phyloP scores from a whole-genome alignment of 1,140 invertebrate species.

The Pomacea maculata region DNA sequence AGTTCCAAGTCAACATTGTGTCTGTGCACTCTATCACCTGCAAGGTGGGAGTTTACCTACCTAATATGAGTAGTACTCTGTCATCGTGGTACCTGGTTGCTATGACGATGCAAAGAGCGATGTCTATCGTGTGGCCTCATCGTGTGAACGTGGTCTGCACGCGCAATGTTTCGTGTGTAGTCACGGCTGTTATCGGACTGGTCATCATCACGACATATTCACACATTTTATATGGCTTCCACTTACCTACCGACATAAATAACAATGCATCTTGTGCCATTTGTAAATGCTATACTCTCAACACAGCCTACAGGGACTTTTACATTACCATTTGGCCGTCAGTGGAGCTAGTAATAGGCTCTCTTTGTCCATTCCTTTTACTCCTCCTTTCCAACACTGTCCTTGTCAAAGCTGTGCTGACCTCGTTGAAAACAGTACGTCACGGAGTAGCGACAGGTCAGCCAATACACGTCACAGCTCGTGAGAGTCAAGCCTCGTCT shows the following conservation, averaged over 20 bases:
- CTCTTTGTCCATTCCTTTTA: neutral
- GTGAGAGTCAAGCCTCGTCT: conserved; percentile 8
- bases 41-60: conserved; percentile 24
- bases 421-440: neutral
- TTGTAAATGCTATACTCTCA: too few species aligned
- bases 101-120: conserved; percentile 28
- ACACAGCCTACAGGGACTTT: too few species aligned
- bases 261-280: too few species aligned
- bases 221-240: conserved; percentile 30
- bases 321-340: conserved; percentile 26
- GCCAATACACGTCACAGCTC: neutral
- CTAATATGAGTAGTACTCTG: conserved; percentile 19
- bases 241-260: neutral
- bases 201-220: conserved; percentile 19
- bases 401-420: neutral
- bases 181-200: conserved; percentile 5
- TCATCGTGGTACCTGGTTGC: conserved; percentile 36
- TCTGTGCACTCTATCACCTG: conserved; percentile 31
- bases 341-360: conserved; percentile 26
- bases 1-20: conserved; percentile 20
- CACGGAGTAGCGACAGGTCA: neutral
- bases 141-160: conserved; percentile 15
- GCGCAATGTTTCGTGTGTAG: neutral
- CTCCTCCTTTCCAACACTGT: neutral
- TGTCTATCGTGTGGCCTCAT: conserved; percentile 18